Conservation (phyloP, 2,113 vertebrate species). For the Grammomys surdaster region DNA sequence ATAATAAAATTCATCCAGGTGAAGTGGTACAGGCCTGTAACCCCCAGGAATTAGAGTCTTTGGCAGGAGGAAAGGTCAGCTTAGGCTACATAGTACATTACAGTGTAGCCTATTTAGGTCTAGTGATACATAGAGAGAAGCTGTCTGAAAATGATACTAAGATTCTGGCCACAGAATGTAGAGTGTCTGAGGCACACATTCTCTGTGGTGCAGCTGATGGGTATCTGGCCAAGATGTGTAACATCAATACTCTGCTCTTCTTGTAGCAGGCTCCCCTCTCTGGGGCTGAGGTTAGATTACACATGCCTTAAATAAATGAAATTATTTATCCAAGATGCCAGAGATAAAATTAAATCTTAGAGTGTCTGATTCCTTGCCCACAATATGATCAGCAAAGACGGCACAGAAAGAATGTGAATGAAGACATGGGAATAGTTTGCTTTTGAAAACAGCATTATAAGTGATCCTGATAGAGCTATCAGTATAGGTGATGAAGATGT, state of each 20-base stretch:
- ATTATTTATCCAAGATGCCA: neutral
- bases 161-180: neutral
- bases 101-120: neutral
- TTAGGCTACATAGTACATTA: neutral
- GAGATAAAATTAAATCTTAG: neutral
- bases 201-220: neutral
- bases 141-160: neutral
- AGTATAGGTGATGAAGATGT: constrained; percentile 58
- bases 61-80: neutral
- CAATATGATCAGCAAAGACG: neutral
- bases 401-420: neutral
- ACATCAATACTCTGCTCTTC: neutral
- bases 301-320: neutral
- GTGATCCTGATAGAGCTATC: constrained; percentile 52
- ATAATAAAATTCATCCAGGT: neutral
- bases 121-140: neutral
- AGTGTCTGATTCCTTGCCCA: neutral
- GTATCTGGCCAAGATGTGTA: neutral
- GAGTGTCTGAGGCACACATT: neutral
- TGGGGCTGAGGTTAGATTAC: neutral
- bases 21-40: neutral
- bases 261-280: neutral
- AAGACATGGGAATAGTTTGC: neutral
- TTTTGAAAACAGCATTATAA: neutral
- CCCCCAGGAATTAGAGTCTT: neutral